These are phyloP conservation scores for Pachymerium ferrugineum DNA, from an alignment of 2,888 invertebrate genomes.

Conservation along the genomic window DNA sequence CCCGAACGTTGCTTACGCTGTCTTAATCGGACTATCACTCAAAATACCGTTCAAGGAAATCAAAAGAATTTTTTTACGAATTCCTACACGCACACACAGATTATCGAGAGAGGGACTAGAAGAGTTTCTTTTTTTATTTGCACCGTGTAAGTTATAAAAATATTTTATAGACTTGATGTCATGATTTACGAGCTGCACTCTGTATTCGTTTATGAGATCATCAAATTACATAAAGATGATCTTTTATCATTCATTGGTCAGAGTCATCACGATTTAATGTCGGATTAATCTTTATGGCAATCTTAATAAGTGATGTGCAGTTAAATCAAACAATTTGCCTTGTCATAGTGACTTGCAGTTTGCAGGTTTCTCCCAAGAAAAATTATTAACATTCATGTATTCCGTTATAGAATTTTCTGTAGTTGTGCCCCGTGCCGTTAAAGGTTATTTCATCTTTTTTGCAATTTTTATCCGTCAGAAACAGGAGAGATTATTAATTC, in stretches of 20 bases:
- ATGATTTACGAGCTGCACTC: too few relatives aligned
- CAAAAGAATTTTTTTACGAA: not conserved
- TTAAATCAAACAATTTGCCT: not conserved
- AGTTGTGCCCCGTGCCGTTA: not conserved
- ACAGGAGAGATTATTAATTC: not conserved
- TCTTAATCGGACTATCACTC: not conserved
- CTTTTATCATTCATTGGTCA: not conserved
- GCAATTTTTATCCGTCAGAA: not conserved
- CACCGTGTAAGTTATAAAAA: too few relatives aligned
- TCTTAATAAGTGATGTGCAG: not conserved
- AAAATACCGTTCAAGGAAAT: not conserved
- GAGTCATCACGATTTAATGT: too few relatives aligned
- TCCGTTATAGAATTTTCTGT: not conserved
- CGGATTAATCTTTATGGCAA: not conserved
- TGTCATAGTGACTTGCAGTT: not conserved
- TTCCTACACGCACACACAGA: not conserved
- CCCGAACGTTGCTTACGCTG: not conserved
- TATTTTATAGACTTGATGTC: too few relatives aligned
- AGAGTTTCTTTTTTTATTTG: too few relatives aligned
- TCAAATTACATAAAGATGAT: not conserved
- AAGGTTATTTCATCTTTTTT: constrained; percentile 3
- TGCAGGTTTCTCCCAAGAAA: not conserved
- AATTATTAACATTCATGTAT: too few relatives aligned
- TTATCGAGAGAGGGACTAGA: too few relatives aligned
- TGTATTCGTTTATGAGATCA: not conserved